These are phyloP conservation scores for Eutolmus rufibarbis DNA, from an alignment of 2,888 invertebrate genomes.

Conservation along the genomic window DNA sequence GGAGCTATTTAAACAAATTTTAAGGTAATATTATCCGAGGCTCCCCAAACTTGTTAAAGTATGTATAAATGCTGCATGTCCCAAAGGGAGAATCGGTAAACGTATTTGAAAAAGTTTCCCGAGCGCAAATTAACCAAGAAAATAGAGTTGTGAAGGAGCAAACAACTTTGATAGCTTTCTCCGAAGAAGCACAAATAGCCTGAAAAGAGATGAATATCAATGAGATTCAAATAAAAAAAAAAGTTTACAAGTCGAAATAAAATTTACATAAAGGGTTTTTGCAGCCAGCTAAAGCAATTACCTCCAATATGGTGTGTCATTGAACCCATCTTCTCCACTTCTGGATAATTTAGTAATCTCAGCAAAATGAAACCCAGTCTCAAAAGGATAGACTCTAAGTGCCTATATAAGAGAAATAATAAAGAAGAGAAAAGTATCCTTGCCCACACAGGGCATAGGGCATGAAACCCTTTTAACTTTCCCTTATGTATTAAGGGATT, in stretches of 20 bases:
- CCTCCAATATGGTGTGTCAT: constrained; percentile 6
- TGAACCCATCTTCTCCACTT: neutral
- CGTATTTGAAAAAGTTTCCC: neutral
- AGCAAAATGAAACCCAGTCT: neutral
- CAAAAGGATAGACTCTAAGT: neutral
- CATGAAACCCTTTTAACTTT: neutral
- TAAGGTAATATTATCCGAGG: neutral
- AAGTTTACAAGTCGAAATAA: neutral
- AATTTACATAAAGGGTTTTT: constrained; percentile 16
- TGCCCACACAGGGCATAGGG: neutral
- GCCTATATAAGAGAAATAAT: neutral
- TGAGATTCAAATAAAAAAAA: constrained; percentile 8
- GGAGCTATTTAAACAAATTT: neutral
- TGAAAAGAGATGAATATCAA: constrained; percentile 5
- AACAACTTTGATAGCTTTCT: constrained; percentile 12
- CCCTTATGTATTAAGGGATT: neutral
- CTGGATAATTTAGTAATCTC: constrained; percentile 1
- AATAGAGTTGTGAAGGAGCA: constrained; percentile 4
- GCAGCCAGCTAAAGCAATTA: neutral
- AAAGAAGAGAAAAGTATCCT: neutral
- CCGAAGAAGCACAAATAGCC: neutral
- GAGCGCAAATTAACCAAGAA: neutral
- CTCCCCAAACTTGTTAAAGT: neutral
- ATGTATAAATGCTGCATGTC: neutral
- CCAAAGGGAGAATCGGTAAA: neutral